A percentile compares a stretch with the other conserved stretches of the same genome.
These are phyloP conservation scores for Coleophora deauratella DNA, from an alignment of 2,888 invertebrate species.

Conservation along the genomic window DNA sequence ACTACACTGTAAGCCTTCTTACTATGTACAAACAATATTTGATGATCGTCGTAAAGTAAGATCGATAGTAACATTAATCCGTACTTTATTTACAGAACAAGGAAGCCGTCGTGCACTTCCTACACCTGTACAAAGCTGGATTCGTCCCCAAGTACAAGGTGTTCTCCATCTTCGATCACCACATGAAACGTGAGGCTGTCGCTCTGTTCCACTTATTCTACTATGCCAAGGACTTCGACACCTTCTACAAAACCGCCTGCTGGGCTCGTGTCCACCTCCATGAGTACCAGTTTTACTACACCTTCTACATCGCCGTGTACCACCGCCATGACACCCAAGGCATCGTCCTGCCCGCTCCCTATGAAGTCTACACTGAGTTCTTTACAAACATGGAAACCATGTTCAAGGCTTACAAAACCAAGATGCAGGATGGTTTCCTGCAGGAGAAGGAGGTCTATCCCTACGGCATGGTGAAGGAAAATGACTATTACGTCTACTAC, in stretches of 20 bases:
- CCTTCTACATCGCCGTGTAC: constrained; percentile 72
- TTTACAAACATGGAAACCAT: constrained; percentile 76
- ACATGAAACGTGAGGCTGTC: constrained; percentile 58
- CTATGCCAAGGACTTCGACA: constrained; percentile 75
- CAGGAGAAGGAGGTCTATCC: constrained; percentile 72
- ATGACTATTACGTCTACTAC: constrained; percentile 61
- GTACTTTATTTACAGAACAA: constrained; percentile 42
- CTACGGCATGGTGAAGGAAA: constrained; percentile 51
- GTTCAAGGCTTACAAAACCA: constrained; percentile 48
- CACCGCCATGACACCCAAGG: constrained; percentile 74
- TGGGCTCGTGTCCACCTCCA: constrained; percentile 74
- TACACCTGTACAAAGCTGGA: constrained; percentile 48
- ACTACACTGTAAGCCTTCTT: constrained; percentile 45
- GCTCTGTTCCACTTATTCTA: constrained; percentile 72
- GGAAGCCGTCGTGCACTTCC: constrained; percentile 55
- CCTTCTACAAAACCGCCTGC: constrained; percentile 73
- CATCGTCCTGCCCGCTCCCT: constrained; percentile 77
- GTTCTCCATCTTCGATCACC: constrained; percentile 66
- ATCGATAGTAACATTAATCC: neutral
- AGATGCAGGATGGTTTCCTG: constrained; percentile 73
- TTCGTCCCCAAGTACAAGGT: constrained; percentile 60
- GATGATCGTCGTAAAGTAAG: neutral
- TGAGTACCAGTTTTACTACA: constrained; percentile 76
- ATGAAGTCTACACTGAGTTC: constrained; percentile 78
- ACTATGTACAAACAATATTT: neutral